A percentile compares a stretch with the other conserved stretches of the same genome.
Evolutionary conservation across 37 sponge, comb jelly and placozoan genomes (phyloP).

Genomic region (Aphrocallistes beatrix): DNA sequence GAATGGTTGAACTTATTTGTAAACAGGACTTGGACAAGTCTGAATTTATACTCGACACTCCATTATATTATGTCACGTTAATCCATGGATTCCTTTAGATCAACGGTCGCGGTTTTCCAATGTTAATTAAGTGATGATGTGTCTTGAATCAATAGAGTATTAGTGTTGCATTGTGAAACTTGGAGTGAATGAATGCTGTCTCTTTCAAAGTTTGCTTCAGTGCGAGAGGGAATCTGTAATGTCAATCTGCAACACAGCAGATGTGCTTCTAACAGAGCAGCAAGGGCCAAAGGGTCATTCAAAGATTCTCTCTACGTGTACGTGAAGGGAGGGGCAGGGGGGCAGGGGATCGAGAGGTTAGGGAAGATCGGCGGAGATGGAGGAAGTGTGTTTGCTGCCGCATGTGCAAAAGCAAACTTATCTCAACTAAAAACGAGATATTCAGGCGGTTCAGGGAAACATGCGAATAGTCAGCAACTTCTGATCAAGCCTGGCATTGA

Average conservation of each 20-base stretch:
- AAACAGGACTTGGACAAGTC: no score
- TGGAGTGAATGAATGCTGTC: background rate
- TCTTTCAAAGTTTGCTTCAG: background rate
- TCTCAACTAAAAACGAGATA: conserved; percentile 21
- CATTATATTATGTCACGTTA: no score
- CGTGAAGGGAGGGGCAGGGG: conserved; percentile 44
- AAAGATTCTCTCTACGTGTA: conserved; percentile 34
- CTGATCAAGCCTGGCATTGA: conserved; percentile 14
- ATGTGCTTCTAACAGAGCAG: background rate
- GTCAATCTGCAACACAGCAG: background rate
- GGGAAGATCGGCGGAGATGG: conserved; percentile 45
- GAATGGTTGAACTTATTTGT: no score
- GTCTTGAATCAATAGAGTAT: no score
- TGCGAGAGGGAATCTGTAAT: background rate
- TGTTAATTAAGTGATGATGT: no score
- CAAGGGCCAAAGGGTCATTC: background rate
- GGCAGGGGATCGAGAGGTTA: conserved; percentile 32
- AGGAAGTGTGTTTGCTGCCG: conserved; percentile 30
- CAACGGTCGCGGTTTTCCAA: no score
- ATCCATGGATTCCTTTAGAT: no score
- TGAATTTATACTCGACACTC: no score
- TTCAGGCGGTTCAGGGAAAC: conserved; percentile 14
- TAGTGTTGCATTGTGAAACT: no score
- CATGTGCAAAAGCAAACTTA: background rate
- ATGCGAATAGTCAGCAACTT: background rate